A percentile compares a stretch with the other conserved stretches of the same genome.
Evolutionary conservation across 1,140 invertebrate species (phyloP).

Genomic region (Drosophila kikkawai): DNA sequence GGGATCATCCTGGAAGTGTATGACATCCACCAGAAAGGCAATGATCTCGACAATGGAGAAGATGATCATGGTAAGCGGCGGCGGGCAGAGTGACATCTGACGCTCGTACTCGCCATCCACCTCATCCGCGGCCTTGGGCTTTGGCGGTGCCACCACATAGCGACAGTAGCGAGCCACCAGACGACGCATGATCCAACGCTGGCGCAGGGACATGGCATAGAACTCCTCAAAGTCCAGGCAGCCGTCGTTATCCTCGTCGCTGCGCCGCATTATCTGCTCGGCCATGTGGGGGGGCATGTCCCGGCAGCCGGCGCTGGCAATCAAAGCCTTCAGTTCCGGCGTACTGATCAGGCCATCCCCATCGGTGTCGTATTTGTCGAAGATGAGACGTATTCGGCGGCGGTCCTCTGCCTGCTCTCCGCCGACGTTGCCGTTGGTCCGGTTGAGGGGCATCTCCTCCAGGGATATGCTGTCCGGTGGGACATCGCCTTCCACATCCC

Average conservation of each 20-base stretch:
- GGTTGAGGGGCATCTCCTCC: slow-evolving; percentile 11
- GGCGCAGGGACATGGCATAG: slow-evolving; percentile 90
- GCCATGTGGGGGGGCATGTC: slow-evolving; percentile 91
- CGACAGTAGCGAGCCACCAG: slow-evolving; percentile 87
- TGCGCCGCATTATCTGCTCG: slow-evolving; percentile 89
- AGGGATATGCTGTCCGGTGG: slow-evolving; percentile 2
- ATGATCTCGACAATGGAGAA: slow-evolving; percentile 90
- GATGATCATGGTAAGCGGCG: slow-evolving; percentile 93
- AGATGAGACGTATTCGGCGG: background rate
- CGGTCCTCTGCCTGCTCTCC: slow-evolving; percentile 7
- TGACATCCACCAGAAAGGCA: slow-evolving; percentile 89
- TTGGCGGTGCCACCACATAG: slow-evolving; percentile 86
- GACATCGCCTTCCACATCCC: slow-evolving; percentile 4
- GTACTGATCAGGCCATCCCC: slow-evolving; percentile 90
- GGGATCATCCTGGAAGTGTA: slow-evolving; percentile 84
- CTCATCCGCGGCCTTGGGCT: slow-evolving; percentile 79
- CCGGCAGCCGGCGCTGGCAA: slow-evolving; percentile 87
- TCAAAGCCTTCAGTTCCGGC: slow-evolving; percentile 89
- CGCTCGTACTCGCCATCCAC: slow-evolving; percentile 93
- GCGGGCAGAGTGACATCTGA: slow-evolving; percentile 94
- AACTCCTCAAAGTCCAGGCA: slow-evolving; percentile 92
- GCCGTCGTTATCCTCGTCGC: slow-evolving; percentile 90
- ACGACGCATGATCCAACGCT: slow-evolving; percentile 87
- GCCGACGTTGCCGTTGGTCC: background rate
- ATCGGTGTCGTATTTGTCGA: slow-evolving; percentile 89